Evolutionary conservation across 1,140 invertebrate species (phyloP).

Genomic region (Eumaeus atala): DNA sequence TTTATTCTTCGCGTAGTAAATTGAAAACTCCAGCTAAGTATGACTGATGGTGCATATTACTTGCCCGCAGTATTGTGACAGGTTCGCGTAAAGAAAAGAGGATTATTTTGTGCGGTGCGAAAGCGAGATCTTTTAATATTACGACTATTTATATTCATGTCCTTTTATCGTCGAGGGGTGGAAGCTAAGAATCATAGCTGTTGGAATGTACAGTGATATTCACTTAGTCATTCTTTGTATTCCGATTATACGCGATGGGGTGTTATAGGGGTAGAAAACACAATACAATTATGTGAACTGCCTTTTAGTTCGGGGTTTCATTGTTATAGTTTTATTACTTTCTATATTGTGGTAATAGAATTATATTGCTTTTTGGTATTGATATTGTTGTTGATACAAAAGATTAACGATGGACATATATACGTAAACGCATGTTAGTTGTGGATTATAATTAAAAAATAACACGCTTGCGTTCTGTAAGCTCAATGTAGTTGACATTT

Average conservation of each 20-base stretch:
- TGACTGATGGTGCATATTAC: conserved; percentile 68
- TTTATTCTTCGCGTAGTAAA: conserved; percentile 62
- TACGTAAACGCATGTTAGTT: too few species aligned
- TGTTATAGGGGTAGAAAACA: conserved; percentile 3
- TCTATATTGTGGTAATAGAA: conserved; percentile 9
- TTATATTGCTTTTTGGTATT: neutral
- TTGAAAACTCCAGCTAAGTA: conserved; percentile 70
- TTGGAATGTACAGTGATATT: conserved; percentile 25
- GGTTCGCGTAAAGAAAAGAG: conserved; percentile 59
- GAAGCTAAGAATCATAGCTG: conserved; percentile 45
- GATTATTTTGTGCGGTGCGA: conserved; percentile 56
- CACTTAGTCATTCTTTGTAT: conserved; percentile 20
- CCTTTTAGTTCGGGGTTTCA: conserved; percentile 11
- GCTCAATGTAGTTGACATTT: too few species aligned
- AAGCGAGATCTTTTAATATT: conserved; percentile 64
- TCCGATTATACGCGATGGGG: conserved; percentile 15
- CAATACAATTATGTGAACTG: conserved; percentile 16
- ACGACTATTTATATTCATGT: conserved; percentile 67
- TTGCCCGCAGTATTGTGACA: conserved; percentile 56
- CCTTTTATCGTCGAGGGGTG: conserved; percentile 41
- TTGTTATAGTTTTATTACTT: conserved; percentile 11
- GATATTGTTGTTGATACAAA: neutral
- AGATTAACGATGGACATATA: too few species aligned
- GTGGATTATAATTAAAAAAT: too few species aligned
- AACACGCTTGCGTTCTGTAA: too few species aligned